Evolutionary conservation across 2,888 invertebrate species (phyloP).

Genomic region (Calameuta filiformis): DNA sequence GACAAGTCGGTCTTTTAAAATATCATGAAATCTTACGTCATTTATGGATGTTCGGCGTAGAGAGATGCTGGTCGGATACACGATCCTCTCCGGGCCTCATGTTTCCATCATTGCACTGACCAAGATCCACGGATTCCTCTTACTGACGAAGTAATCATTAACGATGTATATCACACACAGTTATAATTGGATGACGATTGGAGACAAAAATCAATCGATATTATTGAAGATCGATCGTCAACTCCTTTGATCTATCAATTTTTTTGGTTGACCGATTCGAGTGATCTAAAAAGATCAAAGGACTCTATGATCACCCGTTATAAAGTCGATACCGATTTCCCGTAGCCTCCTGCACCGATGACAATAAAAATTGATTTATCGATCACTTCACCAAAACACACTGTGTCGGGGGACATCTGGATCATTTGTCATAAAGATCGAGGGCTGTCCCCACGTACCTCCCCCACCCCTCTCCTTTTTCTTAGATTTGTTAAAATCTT

Average conservation of each 20-base stretch:
- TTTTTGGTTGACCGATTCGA: not conserved
- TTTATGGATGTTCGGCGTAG: conserved; percentile 58
- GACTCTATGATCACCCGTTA: not conserved
- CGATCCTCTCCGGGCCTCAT: conserved; percentile 59
- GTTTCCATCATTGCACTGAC: conserved; percentile 57
- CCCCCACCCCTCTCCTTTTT: not conserved
- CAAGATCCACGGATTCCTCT: conserved; percentile 49
- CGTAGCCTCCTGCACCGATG: not conserved
- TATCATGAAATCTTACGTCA: conserved; percentile 55
- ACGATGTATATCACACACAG: not conserved
- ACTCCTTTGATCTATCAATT: not conserved
- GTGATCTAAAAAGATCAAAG: not conserved
- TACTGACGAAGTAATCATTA: not conserved
- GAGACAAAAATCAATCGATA: not conserved
- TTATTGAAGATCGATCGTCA: not conserved
- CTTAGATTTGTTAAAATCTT: not conserved
- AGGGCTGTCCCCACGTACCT: not conserved
- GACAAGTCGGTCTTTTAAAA: conserved; percentile 7
- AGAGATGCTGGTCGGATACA: conserved; percentile 51
- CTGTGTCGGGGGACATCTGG: not conserved
- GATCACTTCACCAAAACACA: conserved; percentile 7
- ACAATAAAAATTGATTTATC: not conserved
- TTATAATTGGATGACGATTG: not conserved
- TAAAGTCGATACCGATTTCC: not conserved
- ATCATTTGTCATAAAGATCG: not conserved